A percentile compares a stretch with the other conserved stretches of the same genome.
phyloP scores from a whole-genome alignment of 2,797 vertebrate species.

The Pseudopleuronectes americanus region DNA sequence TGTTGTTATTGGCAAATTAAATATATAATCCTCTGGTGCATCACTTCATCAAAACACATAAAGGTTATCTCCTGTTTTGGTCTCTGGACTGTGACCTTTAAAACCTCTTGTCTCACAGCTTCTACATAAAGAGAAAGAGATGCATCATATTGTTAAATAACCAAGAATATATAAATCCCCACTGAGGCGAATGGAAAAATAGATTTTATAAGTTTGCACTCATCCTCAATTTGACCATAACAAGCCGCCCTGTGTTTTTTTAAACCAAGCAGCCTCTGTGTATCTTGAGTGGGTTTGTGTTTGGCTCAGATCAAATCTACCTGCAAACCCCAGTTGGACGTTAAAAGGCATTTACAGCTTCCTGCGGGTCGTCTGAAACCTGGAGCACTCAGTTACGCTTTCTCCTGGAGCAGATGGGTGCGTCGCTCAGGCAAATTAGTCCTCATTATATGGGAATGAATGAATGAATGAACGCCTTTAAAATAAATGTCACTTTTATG shows the following conservation, averaged over 20 bases:
- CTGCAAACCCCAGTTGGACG: slow-evolving; percentile 21
- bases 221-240: slow-evolving; percentile 18
- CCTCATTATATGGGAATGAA: slow-evolving; percentile 51
- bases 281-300: slow-evolving; percentile 16
- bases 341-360: slow-evolving; percentile 53
- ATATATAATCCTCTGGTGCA: too few relatives aligned
- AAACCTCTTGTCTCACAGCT: not conserved
- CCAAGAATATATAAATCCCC: slow-evolving; percentile 2
- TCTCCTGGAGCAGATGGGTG: slow-evolving; percentile 53
- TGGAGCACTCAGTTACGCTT: slow-evolving; percentile 52
- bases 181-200: not conserved
- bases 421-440: slow-evolving; percentile 61
- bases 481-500: slow-evolving; percentile 16
- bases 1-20: too few relatives aligned
- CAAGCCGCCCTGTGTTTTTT: slow-evolving; percentile 33
- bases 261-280: not conserved
- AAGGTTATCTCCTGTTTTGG: too few relatives aligned
- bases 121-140: not conserved
- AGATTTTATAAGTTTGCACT: not conserved
- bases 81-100: too few relatives aligned
- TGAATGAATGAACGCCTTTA: slow-evolving; percentile 45
- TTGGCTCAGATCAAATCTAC: slow-evolving; percentile 52
- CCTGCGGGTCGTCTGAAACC: slow-evolving; percentile 25
- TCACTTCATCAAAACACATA: too few relatives aligned
- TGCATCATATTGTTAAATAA: not conserved